These are phyloP conservation scores for Trachelipus rathkii DNA, from an alignment of 1,140 invertebrate species.

Conservation along the genomic window DNA sequence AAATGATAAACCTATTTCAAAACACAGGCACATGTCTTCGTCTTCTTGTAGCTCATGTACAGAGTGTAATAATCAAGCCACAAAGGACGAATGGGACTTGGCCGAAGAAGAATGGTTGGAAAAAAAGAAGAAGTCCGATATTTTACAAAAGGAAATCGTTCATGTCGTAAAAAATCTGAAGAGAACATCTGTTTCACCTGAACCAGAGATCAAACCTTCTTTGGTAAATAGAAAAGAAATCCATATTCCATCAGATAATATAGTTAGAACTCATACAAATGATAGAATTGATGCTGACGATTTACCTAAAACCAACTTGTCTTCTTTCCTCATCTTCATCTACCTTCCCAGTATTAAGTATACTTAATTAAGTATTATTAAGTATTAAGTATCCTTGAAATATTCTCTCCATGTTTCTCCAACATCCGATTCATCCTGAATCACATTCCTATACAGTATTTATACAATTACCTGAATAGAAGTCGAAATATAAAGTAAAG, in stretches of 20 bases:
- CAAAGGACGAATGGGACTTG: constrained; percentile 39
- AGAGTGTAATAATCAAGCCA: background rate
- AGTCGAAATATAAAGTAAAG: background rate
- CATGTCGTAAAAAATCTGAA: constrained; percentile 38
- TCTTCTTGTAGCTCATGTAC: constrained; percentile 1
- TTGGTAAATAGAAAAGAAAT: too few relatives aligned
- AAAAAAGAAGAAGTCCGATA: constrained; percentile 37
- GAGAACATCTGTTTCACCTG: constrained; percentile 25
- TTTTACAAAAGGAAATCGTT: constrained; percentile 39
- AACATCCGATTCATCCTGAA: too few relatives aligned
- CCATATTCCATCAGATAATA: too few relatives aligned
- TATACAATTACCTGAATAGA: too few relatives aligned
- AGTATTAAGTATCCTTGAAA: too few relatives aligned
- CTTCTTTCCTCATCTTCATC: too few relatives aligned
- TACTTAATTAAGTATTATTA: too few relatives aligned
- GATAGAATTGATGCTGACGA: constrained; percentile 1
- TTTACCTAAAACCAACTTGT: constrained; percentile 25
- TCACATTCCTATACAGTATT: too few relatives aligned
- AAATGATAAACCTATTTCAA: background rate
- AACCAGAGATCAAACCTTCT: constrained; percentile 10
- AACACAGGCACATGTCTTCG: background rate
- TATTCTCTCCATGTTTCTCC: constrained; percentile 35
- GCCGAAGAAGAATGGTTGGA: constrained; percentile 31
- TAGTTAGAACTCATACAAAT: too few relatives aligned
- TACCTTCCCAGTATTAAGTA: too few relatives aligned